phyloP scores from a whole-genome alignment of 2,113 vertebrate species.

The Seriola aureovittata region DNA sequence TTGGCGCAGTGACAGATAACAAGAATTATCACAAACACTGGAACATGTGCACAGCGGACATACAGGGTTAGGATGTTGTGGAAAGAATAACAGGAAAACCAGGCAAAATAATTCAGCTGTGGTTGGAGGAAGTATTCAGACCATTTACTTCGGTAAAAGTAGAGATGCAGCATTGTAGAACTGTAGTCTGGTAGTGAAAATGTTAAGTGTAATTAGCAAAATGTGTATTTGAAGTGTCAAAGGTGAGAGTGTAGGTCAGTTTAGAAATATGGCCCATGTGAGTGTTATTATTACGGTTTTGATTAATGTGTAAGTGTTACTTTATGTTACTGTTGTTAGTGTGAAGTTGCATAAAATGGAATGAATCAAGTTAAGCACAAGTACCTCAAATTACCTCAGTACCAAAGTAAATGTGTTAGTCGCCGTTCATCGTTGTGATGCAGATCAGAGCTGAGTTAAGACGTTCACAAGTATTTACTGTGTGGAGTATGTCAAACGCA shows the following conservation, averaged over 20 bases:
- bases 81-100: constrained; percentile 18
- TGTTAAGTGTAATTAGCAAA: neutral
- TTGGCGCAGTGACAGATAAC: constrained; percentile 22
- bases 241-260: neutral
- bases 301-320: neutral
- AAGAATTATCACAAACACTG: neutral
- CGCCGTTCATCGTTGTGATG: no score
- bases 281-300: neutral
- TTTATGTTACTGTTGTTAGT: neutral
- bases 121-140: neutral
- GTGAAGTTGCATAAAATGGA: neutral
- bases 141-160: neutral
- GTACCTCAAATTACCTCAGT: no score
- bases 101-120: neutral
- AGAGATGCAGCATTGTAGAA: neutral
- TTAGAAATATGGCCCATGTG: neutral
- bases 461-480: neutral
- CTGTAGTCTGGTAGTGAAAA: neutral
- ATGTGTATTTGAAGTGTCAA: neutral
- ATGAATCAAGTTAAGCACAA: neutral
- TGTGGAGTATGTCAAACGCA: neutral
- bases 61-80: neutral
- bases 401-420: no score
- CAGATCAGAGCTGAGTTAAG: no score
- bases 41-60: neutral